Conservation (phyloP, 2,888 invertebrate species). For the Gerris lacustris region DNA sequence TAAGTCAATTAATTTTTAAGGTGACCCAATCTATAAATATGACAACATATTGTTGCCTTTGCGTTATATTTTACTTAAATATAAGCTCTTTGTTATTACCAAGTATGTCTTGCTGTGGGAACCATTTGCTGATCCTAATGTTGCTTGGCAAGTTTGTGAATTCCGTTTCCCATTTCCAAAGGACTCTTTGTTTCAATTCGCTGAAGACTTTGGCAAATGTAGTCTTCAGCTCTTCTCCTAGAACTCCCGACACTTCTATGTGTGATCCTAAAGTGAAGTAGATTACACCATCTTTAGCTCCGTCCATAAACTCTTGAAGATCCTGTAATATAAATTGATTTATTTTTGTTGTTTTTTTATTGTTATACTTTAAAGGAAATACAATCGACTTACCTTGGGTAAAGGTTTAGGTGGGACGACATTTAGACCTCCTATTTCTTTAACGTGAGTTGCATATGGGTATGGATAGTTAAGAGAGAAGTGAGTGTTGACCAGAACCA, state of each 20-base stretch:
- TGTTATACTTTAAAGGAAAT: not conserved
- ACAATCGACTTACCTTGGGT: slow-evolving; percentile 21
- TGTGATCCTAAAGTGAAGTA: slow-evolving; percentile 82
- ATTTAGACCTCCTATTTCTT: slow-evolving; percentile 21
- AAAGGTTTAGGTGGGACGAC: slow-evolving; percentile 18
- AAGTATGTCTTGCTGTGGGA: slow-evolving; percentile 45
- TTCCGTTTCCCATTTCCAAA: slow-evolving; percentile 68
- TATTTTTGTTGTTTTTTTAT: too few relatives aligned
- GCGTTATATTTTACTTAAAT: too few relatives aligned
- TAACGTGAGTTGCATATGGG: slow-evolving; percentile 21
- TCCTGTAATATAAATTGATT: slow-evolving; percentile 39
- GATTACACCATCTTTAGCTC: slow-evolving; percentile 53
- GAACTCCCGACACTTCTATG: slow-evolving; percentile 56
- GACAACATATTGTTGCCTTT: too few relatives aligned
- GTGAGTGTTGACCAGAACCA: slow-evolving; percentile 25
- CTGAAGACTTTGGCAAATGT: slow-evolving; percentile 60
- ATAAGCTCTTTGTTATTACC: slow-evolving; percentile 15
- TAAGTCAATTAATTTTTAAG: too few relatives aligned
- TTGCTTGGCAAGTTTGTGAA: slow-evolving; percentile 61
- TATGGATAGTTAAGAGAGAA: slow-evolving; percentile 17
- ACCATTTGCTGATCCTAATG: slow-evolving; percentile 57
- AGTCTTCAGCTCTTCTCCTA: slow-evolving; percentile 58
- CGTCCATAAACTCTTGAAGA: slow-evolving; percentile 56
- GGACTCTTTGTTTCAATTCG: slow-evolving; percentile 60
- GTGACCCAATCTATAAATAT: too few relatives aligned